Percentiles rank a stretch among this genome's conserved stretches.
Conservation (phyloP, 1,140 invertebrate species). For the Lepidurus arcticus region DNA sequence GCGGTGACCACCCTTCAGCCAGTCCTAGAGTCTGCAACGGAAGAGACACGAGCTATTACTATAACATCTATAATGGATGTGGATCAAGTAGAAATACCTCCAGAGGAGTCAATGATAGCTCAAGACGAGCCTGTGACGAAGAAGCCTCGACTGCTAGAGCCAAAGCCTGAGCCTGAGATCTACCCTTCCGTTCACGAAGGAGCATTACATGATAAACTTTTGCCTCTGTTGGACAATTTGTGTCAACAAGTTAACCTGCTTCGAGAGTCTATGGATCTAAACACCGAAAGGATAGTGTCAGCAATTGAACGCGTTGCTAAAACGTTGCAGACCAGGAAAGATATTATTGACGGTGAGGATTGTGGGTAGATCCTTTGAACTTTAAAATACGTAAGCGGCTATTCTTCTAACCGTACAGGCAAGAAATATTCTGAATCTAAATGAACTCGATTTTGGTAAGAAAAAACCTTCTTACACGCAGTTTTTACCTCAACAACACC, state of each 20-base stretch:
- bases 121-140: not conserved
- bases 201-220: not conserved
- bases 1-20: not conserved
- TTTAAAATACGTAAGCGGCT: not conserved
- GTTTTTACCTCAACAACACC: too few relatives aligned
- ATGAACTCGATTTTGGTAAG: too few relatives aligned
- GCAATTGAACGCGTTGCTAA: conserved; percentile 2
- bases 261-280: not conserved
- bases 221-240: not conserved
- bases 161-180: not conserved
- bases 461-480: too few relatives aligned
- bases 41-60: not conserved
- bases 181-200: not conserved
- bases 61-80: not conserved
- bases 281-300: not conserved
- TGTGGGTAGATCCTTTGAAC: not conserved
- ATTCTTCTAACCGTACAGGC: too few relatives aligned
- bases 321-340: not conserved
- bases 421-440: too few relatives aligned
- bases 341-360: not conserved
- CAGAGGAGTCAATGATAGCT: not conserved
- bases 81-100: not conserved
- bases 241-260: not conserved
- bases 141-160: not conserved
- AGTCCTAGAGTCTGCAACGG: not conserved